A percentile compares a stretch with the other conserved stretches of the same genome.
Conservation (phyloP, 2,113 vertebrate genomes). For the Cyprinodon variegatus region DNA sequence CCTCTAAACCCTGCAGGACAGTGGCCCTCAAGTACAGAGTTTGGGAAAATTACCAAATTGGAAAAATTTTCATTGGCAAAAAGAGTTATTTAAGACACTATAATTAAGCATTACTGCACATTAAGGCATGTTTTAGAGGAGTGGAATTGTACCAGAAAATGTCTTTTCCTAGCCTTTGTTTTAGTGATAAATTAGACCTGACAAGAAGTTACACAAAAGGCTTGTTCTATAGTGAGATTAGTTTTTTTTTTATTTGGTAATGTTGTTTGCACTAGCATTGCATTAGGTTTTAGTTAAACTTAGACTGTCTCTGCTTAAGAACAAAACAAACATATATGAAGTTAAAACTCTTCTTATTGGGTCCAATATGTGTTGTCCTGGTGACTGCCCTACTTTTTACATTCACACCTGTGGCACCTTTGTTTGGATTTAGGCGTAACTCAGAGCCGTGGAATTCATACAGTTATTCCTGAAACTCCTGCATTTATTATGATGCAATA, state of each 20-base stretch:
- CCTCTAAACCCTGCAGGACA: no score
- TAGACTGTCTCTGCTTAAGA: no score
- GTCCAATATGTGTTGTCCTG: not conserved
- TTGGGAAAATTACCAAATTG: no score
- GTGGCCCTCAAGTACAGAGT: no score
- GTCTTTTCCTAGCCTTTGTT: no score
- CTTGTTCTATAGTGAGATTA: not conserved
- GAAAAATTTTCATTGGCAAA: no score
- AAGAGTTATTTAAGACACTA: no score
- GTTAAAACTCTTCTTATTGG: not conserved
- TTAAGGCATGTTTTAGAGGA: constrained; percentile 24
- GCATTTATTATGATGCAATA: not conserved
- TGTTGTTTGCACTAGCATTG: constrained; percentile 61
- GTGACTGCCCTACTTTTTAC: not conserved
- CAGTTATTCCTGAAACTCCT: not conserved
- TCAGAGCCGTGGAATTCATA: not conserved
- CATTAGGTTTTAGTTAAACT: constrained; percentile 50
- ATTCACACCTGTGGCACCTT: not conserved
- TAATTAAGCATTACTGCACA: not conserved
- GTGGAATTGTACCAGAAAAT: constrained; percentile 6
- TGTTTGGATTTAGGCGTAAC: constrained; percentile 21
- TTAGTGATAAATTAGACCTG: no score
- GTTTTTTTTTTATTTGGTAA: constrained; percentile 13
- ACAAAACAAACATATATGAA: not conserved
- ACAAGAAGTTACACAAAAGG: no score